A percentile compares a stretch with the other conserved stretches of the same genome.
Conservation (phyloP, 2,888 invertebrate species). For the Napeogenes inachia region DNA sequence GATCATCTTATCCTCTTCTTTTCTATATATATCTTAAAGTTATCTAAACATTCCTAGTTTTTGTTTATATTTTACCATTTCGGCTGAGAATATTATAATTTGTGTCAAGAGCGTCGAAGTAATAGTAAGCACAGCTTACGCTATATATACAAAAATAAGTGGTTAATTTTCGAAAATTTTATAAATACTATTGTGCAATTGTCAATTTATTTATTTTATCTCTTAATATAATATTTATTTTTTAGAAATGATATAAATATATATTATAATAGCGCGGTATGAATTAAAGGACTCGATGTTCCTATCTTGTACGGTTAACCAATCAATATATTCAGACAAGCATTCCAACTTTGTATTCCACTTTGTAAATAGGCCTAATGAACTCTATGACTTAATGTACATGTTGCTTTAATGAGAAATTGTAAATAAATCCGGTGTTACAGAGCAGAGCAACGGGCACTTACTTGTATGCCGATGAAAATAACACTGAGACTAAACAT, state of each 20-base stretch:
- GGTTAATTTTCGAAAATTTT: conserved; percentile 65
- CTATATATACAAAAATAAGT: conserved; percentile 41
- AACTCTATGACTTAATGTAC: conserved; percentile 56
- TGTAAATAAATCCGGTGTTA: conserved; percentile 66
- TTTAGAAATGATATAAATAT: conserved; percentile 64
- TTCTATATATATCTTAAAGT: conserved; percentile 60
- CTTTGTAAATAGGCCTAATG: conserved; percentile 75
- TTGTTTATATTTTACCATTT: conserved; percentile 45
- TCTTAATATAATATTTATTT: conserved; percentile 74
- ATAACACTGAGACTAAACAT: conserved; percentile 57
- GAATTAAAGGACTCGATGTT: conserved; percentile 66
- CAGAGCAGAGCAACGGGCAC: conserved; percentile 57
- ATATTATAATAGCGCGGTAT: conserved; percentile 49
- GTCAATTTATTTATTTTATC: conserved; percentile 71
- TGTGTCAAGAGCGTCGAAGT: conserved; percentile 53
- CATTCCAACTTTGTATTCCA: conserved; percentile 75
- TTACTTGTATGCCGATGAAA: conserved; percentile 17
- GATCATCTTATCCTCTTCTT: conserved; percentile 64
- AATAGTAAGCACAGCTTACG: conserved; percentile 61
- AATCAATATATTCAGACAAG: conserved; percentile 49
- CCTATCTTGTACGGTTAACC: conserved; percentile 61
- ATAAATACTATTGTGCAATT: conserved; percentile 69
- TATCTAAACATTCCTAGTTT: conserved; percentile 70
- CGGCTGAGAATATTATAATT: conserved; percentile 47
- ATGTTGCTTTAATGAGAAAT: conserved; percentile 65